A percentile compares a stretch with the other conserved stretches of the same genome.
Evolutionary conservation across 2,113 vertebrate species (phyloP).

Genomic region (Labeo rohita): DNA sequence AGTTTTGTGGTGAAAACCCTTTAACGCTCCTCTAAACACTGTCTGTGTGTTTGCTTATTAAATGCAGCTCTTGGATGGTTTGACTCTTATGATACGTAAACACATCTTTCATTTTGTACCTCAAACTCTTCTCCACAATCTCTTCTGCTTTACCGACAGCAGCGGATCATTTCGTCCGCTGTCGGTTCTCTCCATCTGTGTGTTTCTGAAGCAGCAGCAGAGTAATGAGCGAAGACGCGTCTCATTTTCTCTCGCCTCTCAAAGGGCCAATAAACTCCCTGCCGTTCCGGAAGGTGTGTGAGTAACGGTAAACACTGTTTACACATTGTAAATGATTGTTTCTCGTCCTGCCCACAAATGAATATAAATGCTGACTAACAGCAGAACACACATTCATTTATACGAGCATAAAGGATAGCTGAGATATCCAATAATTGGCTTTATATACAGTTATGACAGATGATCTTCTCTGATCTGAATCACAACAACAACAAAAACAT

Average conservation of each 20-base stretch:
- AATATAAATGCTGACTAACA: conserved; percentile 32
- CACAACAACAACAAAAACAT: neutral
- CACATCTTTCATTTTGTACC: neutral
- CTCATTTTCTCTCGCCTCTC: conserved; percentile 33
- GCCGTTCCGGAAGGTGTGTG: conserved; percentile 24
- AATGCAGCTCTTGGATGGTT: neutral
- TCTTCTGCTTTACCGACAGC: neutral
- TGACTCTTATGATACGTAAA: neutral
- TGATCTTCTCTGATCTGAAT: too few relatives aligned
- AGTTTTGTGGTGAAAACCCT: neutral
- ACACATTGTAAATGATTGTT: conserved; percentile 41
- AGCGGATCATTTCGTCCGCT: conserved; percentile 51
- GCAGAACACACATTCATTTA: conserved; percentile 7
- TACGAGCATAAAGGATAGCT: neutral
- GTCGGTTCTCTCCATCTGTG: neutral
- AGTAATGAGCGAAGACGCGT: conserved; percentile 29
- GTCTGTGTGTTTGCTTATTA: neutral
- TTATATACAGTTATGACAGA: too few relatives aligned
- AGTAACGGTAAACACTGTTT: conserved; percentile 40
- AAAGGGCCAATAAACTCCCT: conserved; percentile 18
- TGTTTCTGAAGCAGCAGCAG: conserved; percentile 8
- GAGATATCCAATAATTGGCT: conserved; percentile 41
- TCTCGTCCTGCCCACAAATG: conserved; percentile 6
- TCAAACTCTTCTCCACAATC: neutral
- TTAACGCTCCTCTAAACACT: neutral